These are phyloP conservation scores for Eupithecia subfuscata DNA, from an alignment of 2,888 invertebrate genomes.

Conservation along the genomic window DNA sequence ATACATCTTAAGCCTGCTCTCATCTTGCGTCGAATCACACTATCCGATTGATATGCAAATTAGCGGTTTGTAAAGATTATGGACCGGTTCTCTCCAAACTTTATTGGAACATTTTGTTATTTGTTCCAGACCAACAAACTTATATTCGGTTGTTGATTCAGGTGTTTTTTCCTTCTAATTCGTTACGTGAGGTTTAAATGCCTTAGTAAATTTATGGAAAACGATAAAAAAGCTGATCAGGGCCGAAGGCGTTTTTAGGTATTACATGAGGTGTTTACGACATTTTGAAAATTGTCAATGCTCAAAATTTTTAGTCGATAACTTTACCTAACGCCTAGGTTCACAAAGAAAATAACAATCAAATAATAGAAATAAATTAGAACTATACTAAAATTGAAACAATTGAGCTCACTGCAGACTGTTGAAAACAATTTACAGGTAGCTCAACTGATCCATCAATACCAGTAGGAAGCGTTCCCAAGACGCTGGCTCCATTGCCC, in stretches of 20 bases:
- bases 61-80: not conserved
- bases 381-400: too few species aligned
- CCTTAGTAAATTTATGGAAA: not conserved
- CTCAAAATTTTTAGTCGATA: not conserved
- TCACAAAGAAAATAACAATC: too few species aligned
- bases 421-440: too few species aligned
- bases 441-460: too few species aligned
- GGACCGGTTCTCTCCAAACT: not conserved
- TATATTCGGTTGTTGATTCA: not conserved
- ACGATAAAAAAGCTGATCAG: not conserved
- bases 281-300: not conserved
- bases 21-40: not conserved
- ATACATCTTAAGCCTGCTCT: not conserved
- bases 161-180: conserved; percentile 1
- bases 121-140: not conserved
- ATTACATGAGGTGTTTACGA: not conserved
- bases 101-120: not conserved
- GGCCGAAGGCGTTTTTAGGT: not conserved
- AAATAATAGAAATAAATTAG: too few species aligned
- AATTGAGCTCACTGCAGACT: too few species aligned
- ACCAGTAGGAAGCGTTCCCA: too few species aligned
- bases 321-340: not conserved
- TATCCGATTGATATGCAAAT: conserved; percentile 3
- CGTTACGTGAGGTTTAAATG: not conserved
- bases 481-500: too few species aligned